Conservation (phyloP, 2,113 vertebrate genomes). For the Hepsetus odoe region DNA sequence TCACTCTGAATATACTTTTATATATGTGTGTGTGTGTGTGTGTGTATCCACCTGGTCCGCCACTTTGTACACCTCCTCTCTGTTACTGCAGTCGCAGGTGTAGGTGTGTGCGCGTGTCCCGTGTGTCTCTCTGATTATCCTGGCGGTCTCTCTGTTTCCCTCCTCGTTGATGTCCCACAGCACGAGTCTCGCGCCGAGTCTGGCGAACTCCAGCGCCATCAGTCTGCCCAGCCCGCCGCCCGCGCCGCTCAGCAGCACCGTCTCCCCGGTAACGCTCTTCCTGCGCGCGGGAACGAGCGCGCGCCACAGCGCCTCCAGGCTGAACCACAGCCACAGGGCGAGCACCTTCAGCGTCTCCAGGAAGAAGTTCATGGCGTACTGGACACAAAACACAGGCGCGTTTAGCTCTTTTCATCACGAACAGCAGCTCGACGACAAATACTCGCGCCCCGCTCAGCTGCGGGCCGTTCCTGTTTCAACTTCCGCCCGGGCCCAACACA, state of each 20-base stretch:
- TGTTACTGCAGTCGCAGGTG: constrained; percentile 87
- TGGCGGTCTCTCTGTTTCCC: constrained; percentile 78
- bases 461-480: not conserved
- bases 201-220: constrained; percentile 82
- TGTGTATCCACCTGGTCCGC: constrained; percentile 82
- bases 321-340: constrained; percentile 74
- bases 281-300: constrained; percentile 76
- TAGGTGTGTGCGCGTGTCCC: constrained; percentile 76
- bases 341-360: constrained; percentile 75
- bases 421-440: not conserved
- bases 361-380: constrained; percentile 81
- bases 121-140: constrained; percentile 67
- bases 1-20: not conserved
- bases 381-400: not conserved
- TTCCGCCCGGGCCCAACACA: too few relatives aligned
- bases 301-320: constrained; percentile 76
- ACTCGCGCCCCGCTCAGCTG: too few relatives aligned
- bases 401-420: not conserved
- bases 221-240: constrained; percentile 86
- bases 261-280: constrained; percentile 84
- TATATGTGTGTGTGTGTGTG: not conserved
- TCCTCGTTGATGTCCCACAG: constrained; percentile 91
- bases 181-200: constrained; percentile 78
- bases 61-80: constrained; percentile 82
- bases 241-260: constrained; percentile 87